Base-by-base conservation (phyloP, 1,140 invertebrate genomes). In the Eupristina koningsbergeri region DNA sequence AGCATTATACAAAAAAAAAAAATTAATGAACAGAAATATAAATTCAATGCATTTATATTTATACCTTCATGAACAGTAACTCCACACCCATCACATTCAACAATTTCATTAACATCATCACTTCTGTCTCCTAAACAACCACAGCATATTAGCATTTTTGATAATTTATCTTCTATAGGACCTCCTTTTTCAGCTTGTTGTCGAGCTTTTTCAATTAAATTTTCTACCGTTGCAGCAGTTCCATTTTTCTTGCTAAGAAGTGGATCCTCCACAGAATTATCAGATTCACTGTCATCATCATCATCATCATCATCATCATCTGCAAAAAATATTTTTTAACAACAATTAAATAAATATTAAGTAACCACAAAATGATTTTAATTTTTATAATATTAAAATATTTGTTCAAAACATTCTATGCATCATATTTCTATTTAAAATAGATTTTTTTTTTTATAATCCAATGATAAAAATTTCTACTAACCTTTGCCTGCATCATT, bases 31-130 rank as follows among this genome's bases (percentile, higher is more conserved):
- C 3, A 73, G 76, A 77, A 61, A 78, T 36, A n/a, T 26, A n/a
- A 85, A 19, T 82, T 19, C 61, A 31, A 9, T 86, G 0, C 2
- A 75, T 34, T 17, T 29, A 17, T 64, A 22, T 17, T 1, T 64
- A 29, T 91, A 95, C 96, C 97, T 95, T 99, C 98, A 93, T 99
- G 98, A 19, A 99, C 98, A 84, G 97, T 97, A 0, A 98, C 96
- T 26, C 97, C 97, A 93, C 98, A 99, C 47, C 96, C 95, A 93
- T 99, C 98, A 93, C 98, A 99, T 92, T 98, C 98, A 15, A 99
- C 97, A 86, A 99, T 98, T 93, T 99, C 98, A 94, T 99, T 98
- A 67, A 96, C 94, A 88, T 97, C 97, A 93, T 98, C 97, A 91
- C 97, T 98, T 87, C 96, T 94, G 82, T 98, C 98, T 0, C 98